These are phyloP conservation scores for Origma solitaria DNA, from an alignment of 2,113 vertebrate genomes.

Conservation along the genomic window DNA sequence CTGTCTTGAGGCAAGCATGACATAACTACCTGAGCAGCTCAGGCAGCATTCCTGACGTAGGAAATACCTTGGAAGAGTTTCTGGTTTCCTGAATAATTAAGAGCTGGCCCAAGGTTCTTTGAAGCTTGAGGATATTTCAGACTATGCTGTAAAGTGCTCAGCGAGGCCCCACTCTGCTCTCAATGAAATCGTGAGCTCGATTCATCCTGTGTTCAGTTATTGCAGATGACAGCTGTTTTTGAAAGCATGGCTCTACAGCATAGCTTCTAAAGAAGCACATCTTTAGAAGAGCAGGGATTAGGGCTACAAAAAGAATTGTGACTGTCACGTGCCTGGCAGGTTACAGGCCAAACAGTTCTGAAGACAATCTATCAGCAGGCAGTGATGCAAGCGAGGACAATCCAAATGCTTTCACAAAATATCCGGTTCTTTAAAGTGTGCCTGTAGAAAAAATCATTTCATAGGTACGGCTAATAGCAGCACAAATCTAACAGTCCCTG, in stretches of 20 bases:
- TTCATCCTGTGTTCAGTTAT: background rate
- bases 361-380: background rate
- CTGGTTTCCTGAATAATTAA: background rate
- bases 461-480: background rate
- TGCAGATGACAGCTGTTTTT: background rate
- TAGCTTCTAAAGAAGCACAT: background rate
- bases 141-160: background rate
- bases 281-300: background rate
- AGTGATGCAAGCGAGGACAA: background rate
- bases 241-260: background rate
- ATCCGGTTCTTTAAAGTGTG: background rate
- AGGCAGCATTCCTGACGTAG: background rate
- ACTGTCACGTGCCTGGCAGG: background rate
- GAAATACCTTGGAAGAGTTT: background rate
- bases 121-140: background rate
- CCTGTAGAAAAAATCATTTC: background rate
- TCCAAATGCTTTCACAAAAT: background rate
- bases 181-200: rapidly evolving
- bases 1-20: background rate
- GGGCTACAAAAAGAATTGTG: background rate
- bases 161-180: background rate
- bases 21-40: background rate
- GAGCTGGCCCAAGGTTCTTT: background rate
- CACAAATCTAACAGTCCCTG: background rate
- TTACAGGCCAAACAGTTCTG: background rate